Evolutionary conservation across 2,113 vertebrate species (phyloP).

Genomic region (Bos indicus): DNA sequence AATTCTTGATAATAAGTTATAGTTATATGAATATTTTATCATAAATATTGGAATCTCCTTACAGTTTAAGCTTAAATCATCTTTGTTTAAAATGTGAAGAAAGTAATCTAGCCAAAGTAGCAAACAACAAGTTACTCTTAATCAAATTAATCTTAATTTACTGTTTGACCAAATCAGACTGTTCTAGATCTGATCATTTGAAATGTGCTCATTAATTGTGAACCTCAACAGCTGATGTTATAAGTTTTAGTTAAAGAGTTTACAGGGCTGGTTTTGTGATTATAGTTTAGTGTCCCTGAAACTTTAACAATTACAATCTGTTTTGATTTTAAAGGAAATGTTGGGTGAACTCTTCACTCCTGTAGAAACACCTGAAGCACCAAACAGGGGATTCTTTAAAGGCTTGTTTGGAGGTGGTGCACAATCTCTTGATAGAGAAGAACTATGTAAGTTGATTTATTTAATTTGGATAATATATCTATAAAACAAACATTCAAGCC

Average conservation of each 20-base stretch:
- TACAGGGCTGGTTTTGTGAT: background rate
- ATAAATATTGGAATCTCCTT: background rate
- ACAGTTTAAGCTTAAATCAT: background rate
- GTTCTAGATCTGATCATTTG: background rate
- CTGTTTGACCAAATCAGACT: background rate
- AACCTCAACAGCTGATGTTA: background rate
- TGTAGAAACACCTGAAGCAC: slow-evolving; percentile 97
- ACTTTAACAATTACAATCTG: slow-evolving; percentile 40
- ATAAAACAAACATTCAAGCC: background rate
- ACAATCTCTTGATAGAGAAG: slow-evolving; percentile 96
- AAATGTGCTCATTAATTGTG: background rate
- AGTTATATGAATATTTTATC: background rate
- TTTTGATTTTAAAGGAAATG: slow-evolving; percentile 92
- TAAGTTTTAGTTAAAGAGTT: background rate
- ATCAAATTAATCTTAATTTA: background rate
- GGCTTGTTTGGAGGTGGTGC: slow-evolving; percentile 97
- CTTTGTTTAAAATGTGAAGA: background rate
- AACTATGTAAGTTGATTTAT: slow-evolving; percentile 89
- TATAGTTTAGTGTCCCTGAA: background rate
- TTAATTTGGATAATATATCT: slow-evolving; percentile 12
- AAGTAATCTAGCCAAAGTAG: background rate
- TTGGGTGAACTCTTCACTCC: slow-evolving; percentile 97
- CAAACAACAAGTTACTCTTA: background rate
- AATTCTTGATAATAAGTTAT: background rate
- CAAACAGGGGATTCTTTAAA: slow-evolving; percentile 99